Conservation (phyloP, 2,797 vertebrate genomes). For the Morus bassanus region DNA sequence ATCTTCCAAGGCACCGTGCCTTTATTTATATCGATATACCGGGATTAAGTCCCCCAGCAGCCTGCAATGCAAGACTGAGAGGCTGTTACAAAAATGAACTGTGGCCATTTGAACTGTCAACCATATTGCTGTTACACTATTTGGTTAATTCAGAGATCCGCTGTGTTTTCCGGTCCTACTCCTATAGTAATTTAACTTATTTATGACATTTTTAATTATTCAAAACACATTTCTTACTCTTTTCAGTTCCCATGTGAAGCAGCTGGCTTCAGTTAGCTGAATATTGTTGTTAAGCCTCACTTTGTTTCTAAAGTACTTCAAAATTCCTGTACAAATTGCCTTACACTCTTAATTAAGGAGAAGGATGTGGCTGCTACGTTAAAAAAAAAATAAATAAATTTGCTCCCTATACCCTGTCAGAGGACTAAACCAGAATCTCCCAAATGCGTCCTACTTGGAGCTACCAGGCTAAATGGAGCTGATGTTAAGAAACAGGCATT, state of each 20-base stretch:
- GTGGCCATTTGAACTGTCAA: neutral
- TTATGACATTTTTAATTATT: constrained; percentile 25
- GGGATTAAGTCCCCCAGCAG: neutral
- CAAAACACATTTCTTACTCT: constrained; percentile 3
- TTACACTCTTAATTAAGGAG: neutral
- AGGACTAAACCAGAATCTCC: neutral
- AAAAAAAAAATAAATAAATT: neutral
- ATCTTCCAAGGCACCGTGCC: neutral
- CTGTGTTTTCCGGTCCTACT: neutral
- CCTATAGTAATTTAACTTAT: constrained; percentile 9
- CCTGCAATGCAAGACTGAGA: neutral
- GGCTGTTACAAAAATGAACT: neutral
- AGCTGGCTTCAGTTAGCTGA: constrained; percentile 20
- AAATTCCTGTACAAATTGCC: neutral
- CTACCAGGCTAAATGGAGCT: neutral
- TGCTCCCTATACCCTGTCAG: neutral
- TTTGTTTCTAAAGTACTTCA: neutral
- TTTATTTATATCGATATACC: neutral
- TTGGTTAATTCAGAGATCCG: neutral
- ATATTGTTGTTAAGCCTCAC: neutral
- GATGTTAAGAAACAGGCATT: neutral
- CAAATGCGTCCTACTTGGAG: neutral
- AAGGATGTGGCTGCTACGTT: neutral
- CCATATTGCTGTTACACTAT: neutral
- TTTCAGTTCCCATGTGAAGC: neutral